These are phyloP conservation scores for Ormyrus nitidulus DNA, from an alignment of 2,888 invertebrate genomes.

Conservation along the genomic window DNA sequence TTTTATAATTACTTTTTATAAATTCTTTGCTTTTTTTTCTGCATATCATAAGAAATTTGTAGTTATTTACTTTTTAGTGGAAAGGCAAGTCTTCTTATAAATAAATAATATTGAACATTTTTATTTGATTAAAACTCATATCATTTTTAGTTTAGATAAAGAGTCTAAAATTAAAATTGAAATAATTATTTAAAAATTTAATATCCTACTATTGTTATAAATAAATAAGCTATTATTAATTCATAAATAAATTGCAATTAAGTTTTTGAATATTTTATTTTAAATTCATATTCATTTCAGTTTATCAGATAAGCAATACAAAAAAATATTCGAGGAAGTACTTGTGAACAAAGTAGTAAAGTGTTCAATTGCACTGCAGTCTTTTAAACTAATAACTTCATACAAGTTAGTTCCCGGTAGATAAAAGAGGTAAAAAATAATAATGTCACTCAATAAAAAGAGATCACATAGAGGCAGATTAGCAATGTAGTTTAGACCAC, in stretches of 20 bases:
- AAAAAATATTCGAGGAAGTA: too few species aligned
- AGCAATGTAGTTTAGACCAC: constrained; percentile 47
- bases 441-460: constrained; percentile 32
- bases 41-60: too few species aligned
- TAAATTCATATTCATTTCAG: background rate
- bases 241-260: too few species aligned
- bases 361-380: background rate
- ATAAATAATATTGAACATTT: background rate
- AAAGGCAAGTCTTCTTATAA: too few species aligned
- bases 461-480: constrained; percentile 45
- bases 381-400: constrained; percentile 9
- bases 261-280: background rate
- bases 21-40: too few species aligned
- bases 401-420: background rate
- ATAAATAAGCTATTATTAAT: too few species aligned
- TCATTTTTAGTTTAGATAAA: background rate
- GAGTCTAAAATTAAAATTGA: background rate
- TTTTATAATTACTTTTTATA: too few species aligned
- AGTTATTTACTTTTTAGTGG: too few species aligned
- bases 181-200: too few species aligned
- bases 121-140: background rate
- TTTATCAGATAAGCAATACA: too few species aligned
- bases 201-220: too few species aligned
- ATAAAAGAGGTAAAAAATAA: constrained; percentile 32
- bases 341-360: background rate